Evolutionary conservation across 2,113 vertebrate species (phyloP).

Genomic region (Corydoras sp.): DNA sequence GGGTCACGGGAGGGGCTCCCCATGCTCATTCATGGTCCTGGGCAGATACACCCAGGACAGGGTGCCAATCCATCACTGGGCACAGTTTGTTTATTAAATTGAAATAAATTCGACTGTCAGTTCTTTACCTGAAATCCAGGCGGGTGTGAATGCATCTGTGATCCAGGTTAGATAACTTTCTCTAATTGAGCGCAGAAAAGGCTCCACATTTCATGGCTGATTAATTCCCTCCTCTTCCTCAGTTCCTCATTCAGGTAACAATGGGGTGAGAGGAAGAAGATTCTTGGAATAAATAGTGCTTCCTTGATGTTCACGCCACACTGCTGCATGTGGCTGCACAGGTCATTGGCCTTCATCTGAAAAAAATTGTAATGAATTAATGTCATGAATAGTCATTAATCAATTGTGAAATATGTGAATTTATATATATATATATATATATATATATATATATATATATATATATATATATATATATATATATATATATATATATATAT

Average conservation of each 20-base stretch:
- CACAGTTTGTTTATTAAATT: no score
- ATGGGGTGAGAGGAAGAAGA: constrained; percentile 63
- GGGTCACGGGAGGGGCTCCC: no score
- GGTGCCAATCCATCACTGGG: no score
- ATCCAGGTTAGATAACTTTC: constrained; percentile 61
- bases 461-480: no score
- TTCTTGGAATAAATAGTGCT: constrained; percentile 55
- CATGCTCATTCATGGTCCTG: no score
- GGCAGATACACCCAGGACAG: no score
- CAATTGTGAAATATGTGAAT: no score
- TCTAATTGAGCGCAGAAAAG: constrained; percentile 61
- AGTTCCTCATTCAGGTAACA: constrained; percentile 58
- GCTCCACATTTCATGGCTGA: constrained; percentile 54
- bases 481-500: no score
- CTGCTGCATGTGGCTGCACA: constrained; percentile 58
- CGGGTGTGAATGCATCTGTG: constrained; percentile 59
- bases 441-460: no score
- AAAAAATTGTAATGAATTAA: background rate
- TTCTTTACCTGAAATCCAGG: constrained; percentile 64
- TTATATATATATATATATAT: no score
- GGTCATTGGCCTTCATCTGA: constrained; percentile 58
- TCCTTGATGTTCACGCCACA: constrained; percentile 54
- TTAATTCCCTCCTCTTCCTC: constrained; percentile 59
- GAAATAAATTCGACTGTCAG: no score
- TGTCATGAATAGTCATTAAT: no score